Base-by-base conservation (phyloP, 1,140 invertebrate species). In the Phthorimaea operculella region DNA sequence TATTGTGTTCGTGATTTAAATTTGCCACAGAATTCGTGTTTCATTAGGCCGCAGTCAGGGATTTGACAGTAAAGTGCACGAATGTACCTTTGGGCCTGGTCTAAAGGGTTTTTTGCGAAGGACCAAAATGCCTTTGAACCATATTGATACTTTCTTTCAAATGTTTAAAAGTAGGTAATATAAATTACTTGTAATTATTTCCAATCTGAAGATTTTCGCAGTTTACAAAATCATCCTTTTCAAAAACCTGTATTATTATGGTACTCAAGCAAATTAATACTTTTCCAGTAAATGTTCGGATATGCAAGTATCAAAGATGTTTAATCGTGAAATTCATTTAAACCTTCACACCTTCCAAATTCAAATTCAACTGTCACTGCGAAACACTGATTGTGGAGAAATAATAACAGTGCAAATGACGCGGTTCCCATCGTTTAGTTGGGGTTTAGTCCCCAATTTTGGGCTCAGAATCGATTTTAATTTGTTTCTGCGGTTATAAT, bases 281-380 rank as follows among this genome's bases (percentile, higher is more conserved):
- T n/a, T n/a, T n/a, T n/a, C n/a, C n/a, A n/a, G n/a, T n/a, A n/a
- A n/a, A n/a, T n/a, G n/a, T n/a, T n/a, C n/a, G n/a, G 21, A 39
- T 5, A 12, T 2, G 36, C 36, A 44, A 56, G 48, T 56, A 56
- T 56, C 54, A 56, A 56, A 50, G 51, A n/a, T 11, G 36, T 15
- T 36, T 1, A 15, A 1, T 16, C 54, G 48, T 44, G 39, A 3
- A 11, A 17, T 15, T 51, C 14, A 16, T 53, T 47, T 51, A 8
- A 39, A 44, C 28, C 52, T 58, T 58, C 51, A 58, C 56, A 53
- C 56, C 56, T 57, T 53, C 51, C 3, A 73, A 76, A 74, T 53
- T 45, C 3, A 73, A 76, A 74, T 68, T 69, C 63, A 70, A 64
- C 67, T 73, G 70, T 74, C 72, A 73, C 62, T 66, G 56, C 52